Evolutionary conservation across 2,888 invertebrate species (phyloP).

Genomic region (Colletes collaris): DNA sequence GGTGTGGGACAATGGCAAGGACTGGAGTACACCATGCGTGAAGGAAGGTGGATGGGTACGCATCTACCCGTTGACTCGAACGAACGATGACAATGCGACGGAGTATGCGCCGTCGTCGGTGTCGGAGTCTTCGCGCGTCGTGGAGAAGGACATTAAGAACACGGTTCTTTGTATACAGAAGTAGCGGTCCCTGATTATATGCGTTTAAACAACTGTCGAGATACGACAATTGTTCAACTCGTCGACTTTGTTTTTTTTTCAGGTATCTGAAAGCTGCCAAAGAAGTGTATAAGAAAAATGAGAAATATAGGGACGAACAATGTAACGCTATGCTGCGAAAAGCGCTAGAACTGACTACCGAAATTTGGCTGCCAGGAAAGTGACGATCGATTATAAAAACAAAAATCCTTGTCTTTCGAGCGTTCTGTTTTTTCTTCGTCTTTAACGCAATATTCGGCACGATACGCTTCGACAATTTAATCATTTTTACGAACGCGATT

Average conservation of each 20-base stretch:
- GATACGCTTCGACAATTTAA: conserved; percentile 33
- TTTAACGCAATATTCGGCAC: conserved; percentile 19
- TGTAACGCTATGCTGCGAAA: conserved; percentile 83
- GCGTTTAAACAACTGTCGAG: not conserved
- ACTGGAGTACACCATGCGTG: conserved; percentile 87
- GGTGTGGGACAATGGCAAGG: conserved; percentile 89
- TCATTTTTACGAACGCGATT: not conserved
- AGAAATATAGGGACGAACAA: conserved; percentile 84
- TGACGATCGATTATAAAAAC: too few relatives aligned
- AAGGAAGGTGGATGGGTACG: conserved; percentile 91
- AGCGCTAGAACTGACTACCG: conserved; percentile 83
- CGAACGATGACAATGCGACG: conserved; percentile 50
- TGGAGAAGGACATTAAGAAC: conserved; percentile 79
- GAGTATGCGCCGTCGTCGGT: conserved; percentile 74
- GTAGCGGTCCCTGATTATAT: conserved; percentile 59
- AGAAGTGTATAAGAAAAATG: conserved; percentile 83
- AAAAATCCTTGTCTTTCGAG: not conserved
- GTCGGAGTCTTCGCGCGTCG: conserved; percentile 68
- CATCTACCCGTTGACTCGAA: conserved; percentile 87
- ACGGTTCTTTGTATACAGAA: conserved; percentile 78
- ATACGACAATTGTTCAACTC: not conserved
- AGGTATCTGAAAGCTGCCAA: conserved; percentile 84
- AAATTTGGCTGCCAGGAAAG: conserved; percentile 85
- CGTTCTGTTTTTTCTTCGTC: conserved; percentile 3
- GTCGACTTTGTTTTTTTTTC: not conserved